Evolutionary conservation across 2,113 vertebrate genomes (phyloP).

Genomic region (Triplophysa tibetana): DNA sequence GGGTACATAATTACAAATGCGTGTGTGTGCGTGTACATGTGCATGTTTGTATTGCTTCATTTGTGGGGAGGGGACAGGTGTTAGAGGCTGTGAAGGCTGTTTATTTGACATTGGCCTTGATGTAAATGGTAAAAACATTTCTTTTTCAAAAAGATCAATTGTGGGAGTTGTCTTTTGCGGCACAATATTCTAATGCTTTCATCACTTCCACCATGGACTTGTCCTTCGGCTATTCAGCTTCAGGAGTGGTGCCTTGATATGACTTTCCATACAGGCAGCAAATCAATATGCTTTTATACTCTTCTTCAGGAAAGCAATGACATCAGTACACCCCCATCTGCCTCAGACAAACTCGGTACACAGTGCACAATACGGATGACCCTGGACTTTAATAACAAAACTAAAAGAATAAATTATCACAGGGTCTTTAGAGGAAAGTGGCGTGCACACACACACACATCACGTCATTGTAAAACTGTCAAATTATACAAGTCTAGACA

Average conservation of each 20-base stretch:
- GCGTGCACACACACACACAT: not conserved
- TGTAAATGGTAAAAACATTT: slow-evolving; percentile 48
- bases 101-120: slow-evolving; percentile 60
- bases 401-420: slow-evolving; percentile 32
- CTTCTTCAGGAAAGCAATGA: slow-evolving; percentile 32
- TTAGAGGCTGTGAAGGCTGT: slow-evolving; percentile 47
- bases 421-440: not conserved
- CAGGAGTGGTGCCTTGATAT: slow-evolving; percentile 47
- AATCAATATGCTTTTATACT: slow-evolving; percentile 46
- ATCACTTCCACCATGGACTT: slow-evolving; percentile 50
- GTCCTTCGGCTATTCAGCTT: slow-evolving; percentile 51
- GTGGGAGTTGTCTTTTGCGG: slow-evolving; percentile 45
- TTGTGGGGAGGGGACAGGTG: slow-evolving; percentile 3
- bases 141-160: slow-evolving; percentile 55
- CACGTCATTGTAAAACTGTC: slow-evolving; percentile 17
- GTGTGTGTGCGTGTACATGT: slow-evolving; percentile 16
- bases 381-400: slow-evolving; percentile 46
- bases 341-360: slow-evolving; percentile 20
- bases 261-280: slow-evolving; percentile 42
- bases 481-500: not conserved
- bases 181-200: slow-evolving; percentile 55
- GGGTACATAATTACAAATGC: slow-evolving; percentile 29
- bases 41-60: slow-evolving; percentile 27
- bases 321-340: slow-evolving; percentile 42
- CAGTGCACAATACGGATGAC: slow-evolving; percentile 41